Evolutionary conservation across 2,113 vertebrate species (phyloP).

Genomic region (Rhagologus leucostigma): DNA sequence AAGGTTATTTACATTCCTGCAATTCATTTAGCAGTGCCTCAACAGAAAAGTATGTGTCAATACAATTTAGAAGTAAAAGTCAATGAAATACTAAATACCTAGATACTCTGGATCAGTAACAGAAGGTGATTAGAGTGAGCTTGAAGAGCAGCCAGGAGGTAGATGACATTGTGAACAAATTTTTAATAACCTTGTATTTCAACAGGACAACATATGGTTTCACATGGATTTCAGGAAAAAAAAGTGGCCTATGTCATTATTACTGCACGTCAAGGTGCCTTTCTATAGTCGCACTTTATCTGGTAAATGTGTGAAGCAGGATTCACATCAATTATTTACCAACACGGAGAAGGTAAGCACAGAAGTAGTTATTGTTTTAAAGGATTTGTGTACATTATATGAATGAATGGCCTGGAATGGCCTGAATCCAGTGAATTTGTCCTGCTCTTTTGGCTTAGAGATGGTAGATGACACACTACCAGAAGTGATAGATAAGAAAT

Average conservation of each 20-base stretch:
- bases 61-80: neutral
- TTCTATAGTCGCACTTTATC: neutral
- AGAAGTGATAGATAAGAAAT: neutral
- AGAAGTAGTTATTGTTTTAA: neutral
- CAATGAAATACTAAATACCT: neutral
- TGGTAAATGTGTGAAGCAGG: neutral
- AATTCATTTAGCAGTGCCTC: neutral
- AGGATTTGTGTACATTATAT: neutral
- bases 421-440: neutral
- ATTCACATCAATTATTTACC: neutral
- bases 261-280: neutral
- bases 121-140: neutral
- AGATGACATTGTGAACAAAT: neutral
- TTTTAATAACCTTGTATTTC: neutral
- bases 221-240: neutral
- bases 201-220: neutral
- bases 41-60: neutral
- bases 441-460: neutral
- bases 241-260: neutral
- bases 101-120: neutral
- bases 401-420: neutral
- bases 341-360: neutral
- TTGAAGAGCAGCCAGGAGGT: neutral
- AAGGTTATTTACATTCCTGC: neutral
- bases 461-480: neutral